Conservation (phyloP, 2,888 invertebrate species). For the Rhagophthalmus giganteus region DNA sequence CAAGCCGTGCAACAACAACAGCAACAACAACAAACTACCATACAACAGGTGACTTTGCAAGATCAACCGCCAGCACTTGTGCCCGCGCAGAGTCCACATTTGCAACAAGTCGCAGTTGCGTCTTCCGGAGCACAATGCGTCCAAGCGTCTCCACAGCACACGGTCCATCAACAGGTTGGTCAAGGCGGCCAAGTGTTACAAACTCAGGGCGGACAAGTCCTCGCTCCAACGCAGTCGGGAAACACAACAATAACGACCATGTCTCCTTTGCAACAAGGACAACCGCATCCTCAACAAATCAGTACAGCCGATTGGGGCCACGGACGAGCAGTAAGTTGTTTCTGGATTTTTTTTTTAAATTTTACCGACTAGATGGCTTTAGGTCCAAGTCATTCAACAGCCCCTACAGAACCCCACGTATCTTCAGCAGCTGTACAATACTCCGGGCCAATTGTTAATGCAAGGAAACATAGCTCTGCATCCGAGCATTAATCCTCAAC, state of each 20-base stretch:
- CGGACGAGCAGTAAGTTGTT: slow-evolving; percentile 56
- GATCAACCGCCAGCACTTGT: slow-evolving; percentile 55
- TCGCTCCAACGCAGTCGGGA: slow-evolving; percentile 49
- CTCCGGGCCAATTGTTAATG: slow-evolving; percentile 79
- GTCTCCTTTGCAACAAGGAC: slow-evolving; percentile 73
- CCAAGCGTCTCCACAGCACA: slow-evolving; percentile 51
- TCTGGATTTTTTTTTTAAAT: not conserved
- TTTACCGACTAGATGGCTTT: slow-evolving; percentile 11
- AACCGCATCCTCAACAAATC: slow-evolving; percentile 64
- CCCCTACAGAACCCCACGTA: slow-evolving; percentile 76
- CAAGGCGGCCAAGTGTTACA: slow-evolving; percentile 55
- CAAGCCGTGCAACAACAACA: slow-evolving; percentile 53
- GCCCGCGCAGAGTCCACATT: slow-evolving; percentile 56
- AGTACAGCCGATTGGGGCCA: slow-evolving; percentile 70
- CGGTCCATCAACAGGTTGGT: slow-evolving; percentile 58
- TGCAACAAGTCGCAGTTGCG: slow-evolving; percentile 52
- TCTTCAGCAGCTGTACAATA: slow-evolving; percentile 78
- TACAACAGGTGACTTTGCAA: slow-evolving; percentile 64
- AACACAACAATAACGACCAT: slow-evolving; percentile 73
- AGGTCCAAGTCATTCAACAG: slow-evolving; percentile 83
- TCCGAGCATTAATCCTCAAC: slow-evolving; percentile 75
- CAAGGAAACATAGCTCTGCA: slow-evolving; percentile 78
- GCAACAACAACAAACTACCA: slow-evolving; percentile 56
- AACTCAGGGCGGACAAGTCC: slow-evolving; percentile 54
- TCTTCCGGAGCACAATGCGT: slow-evolving; percentile 52